Conservation (phyloP, 37 sponge, comb jelly and placozoan genomes). For the Crambe crambe region DNA sequence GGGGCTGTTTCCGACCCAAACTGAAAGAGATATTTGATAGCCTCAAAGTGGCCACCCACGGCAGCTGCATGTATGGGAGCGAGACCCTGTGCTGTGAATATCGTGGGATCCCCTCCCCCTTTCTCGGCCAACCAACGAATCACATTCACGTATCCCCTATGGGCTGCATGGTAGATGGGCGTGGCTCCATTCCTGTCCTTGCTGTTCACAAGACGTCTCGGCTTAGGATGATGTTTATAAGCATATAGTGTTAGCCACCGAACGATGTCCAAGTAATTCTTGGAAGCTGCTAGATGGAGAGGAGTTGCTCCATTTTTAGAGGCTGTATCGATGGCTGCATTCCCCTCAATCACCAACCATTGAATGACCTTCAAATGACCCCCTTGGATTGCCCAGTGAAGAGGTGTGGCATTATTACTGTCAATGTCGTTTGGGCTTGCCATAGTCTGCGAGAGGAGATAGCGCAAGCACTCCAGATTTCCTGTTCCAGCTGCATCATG, state of each 20-base stretch:
- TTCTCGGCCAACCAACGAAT: conserved; percentile 84
- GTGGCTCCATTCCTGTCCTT: conserved; percentile 85
- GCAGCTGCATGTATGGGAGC: conserved; percentile 89
- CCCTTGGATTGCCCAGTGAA: conserved; percentile 93
- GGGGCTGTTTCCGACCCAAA: conserved; percentile 72
- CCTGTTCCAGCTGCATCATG: conserved; percentile 98
- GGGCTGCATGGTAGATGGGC: conserved; percentile 87
- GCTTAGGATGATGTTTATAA: conserved; percentile 54
- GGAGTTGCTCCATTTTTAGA: conserved; percentile 79
- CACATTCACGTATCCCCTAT: conserved; percentile 72
- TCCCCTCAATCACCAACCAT: conserved; percentile 71
- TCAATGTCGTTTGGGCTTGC: conserved; percentile 78
- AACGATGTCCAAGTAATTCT: conserved; percentile 74
- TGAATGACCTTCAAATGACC: conserved; percentile 75
- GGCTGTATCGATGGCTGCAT: conserved; percentile 68
- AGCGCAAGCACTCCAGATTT: conserved; percentile 81
- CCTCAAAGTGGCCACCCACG: conserved; percentile 67
- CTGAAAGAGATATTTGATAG: conserved; percentile 77
- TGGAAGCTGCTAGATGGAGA: conserved; percentile 84
- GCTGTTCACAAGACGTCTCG: conserved; percentile 62
- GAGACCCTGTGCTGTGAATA: conserved; percentile 52
- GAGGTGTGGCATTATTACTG: conserved; percentile 72
- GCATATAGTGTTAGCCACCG: conserved; percentile 55
- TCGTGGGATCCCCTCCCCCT: conserved; percentile 81
- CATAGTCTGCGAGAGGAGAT: conserved; percentile 71